phyloP scores from a whole-genome alignment of 53 echinoderm and acorn worm genomes.

The Hippasteria phrygiana region DNA sequence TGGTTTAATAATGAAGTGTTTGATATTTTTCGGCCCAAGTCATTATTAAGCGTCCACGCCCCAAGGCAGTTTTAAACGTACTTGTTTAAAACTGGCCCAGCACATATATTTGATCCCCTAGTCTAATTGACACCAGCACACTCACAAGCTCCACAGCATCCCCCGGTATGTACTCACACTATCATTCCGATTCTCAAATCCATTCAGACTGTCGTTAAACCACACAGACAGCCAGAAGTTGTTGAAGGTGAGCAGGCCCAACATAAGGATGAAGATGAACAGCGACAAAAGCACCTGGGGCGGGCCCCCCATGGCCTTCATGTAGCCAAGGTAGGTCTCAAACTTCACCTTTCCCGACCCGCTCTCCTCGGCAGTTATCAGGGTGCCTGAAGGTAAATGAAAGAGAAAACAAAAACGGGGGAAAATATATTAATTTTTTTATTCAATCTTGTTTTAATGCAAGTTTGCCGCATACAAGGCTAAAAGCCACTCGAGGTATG shows the following conservation, averaged over 20 bases:
- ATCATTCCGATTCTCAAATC: neutral
- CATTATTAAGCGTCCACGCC: too few species aligned
- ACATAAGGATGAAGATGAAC: slow-evolving; percentile 72
- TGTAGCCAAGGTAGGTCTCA: slow-evolving; percentile 82
- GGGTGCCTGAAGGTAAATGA: slow-evolving; percentile 61
- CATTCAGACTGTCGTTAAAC: slow-evolving; percentile 74
- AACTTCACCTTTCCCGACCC: slow-evolving; percentile 74
- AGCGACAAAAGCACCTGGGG: slow-evolving; percentile 60
- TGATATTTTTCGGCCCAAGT: too few species aligned
- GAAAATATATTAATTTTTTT: neutral
- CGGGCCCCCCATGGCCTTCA: slow-evolving; percentile 91
- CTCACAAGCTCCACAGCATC: neutral
- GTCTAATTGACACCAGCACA: too few species aligned
- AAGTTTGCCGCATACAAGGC: too few species aligned
- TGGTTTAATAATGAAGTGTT: too few species aligned
- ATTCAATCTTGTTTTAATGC: too few species aligned
- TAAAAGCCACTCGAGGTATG: too few species aligned
- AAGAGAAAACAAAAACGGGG: neutral
- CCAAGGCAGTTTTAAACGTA: too few species aligned
- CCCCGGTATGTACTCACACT: neutral
- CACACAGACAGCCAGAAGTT: slow-evolving; percentile 96
- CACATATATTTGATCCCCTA: too few species aligned
- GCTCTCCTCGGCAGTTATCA: slow-evolving; percentile 75
- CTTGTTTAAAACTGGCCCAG: too few species aligned
- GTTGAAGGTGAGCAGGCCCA: slow-evolving; percentile 86